Conservation (phyloP, 2,888 invertebrate species). For the Hirtodrosophila duncani region DNA sequence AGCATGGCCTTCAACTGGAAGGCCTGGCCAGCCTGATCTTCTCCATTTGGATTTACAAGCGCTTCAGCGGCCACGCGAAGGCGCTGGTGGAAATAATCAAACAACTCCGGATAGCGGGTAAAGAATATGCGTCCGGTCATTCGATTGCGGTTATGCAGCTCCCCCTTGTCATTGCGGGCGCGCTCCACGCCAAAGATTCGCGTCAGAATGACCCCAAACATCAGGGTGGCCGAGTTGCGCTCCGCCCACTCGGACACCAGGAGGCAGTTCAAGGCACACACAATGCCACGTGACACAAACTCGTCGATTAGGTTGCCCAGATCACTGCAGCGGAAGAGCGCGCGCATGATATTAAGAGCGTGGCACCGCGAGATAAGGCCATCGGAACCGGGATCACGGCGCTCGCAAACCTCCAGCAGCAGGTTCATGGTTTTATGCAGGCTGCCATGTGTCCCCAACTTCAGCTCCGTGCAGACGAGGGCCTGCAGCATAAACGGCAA, state of each 20-base stretch:
- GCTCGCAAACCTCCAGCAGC: conserved; percentile 78
- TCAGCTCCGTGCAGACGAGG: conserved; percentile 86
- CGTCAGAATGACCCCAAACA: conserved; percentile 89
- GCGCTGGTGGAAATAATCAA: conserved; percentile 80
- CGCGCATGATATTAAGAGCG: conserved; percentile 91
- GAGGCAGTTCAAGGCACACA: conserved; percentile 86
- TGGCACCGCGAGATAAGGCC: conserved; percentile 82
- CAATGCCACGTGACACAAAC: conserved; percentile 85
- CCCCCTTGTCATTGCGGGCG: conserved; percentile 80
- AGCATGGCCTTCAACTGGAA: conserved; percentile 87
- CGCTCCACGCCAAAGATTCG: conserved; percentile 92
- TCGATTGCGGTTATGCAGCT: conserved; percentile 82
- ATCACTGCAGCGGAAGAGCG: conserved; percentile 87
- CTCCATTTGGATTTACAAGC: conserved; percentile 62
- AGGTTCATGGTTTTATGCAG: conserved; percentile 81
- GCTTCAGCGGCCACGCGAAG: conserved; percentile 72
- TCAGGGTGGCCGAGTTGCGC: conserved; percentile 90
- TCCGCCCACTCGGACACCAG: conserved; percentile 87
- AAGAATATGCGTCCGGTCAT: conserved; percentile 91
- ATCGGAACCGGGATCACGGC: neutral
- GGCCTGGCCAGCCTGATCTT: conserved; percentile 69
- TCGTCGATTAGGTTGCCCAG: conserved; percentile 85
- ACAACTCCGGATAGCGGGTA: conserved; percentile 81
- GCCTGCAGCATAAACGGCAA: conserved; percentile 93
- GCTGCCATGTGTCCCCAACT: conserved; percentile 80